Conservation (phyloP, 2,113 vertebrate species). For the Petromus typicus region DNA sequence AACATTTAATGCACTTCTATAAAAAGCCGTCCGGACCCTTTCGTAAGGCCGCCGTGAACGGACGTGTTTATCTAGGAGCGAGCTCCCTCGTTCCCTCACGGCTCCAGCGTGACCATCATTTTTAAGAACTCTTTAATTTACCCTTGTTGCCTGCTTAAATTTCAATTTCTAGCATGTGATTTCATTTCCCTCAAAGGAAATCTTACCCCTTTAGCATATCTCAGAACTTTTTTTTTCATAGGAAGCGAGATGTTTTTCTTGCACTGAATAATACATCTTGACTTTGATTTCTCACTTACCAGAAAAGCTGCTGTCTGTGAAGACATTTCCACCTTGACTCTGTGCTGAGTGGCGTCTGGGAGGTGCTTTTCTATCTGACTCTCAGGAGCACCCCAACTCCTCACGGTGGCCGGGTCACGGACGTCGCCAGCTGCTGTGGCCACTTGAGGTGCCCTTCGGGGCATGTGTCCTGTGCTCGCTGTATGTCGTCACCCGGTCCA, state of each 20-base stretch:
- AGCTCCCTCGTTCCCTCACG: no score
- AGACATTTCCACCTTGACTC: background rate
- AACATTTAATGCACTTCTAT: background rate
- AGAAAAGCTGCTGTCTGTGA: background rate
- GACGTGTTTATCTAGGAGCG: background rate
- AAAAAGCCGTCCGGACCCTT: background rate
- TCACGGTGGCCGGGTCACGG: background rate
- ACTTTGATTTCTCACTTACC: background rate
- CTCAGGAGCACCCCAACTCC: background rate
- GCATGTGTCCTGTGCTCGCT: background rate
- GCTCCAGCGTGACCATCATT: background rate
- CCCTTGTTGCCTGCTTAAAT: background rate
- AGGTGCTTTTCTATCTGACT: background rate
- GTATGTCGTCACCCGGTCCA: rapidly evolving
- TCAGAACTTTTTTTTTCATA: background rate
- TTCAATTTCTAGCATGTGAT: background rate
- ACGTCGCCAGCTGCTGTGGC: rapidly evolving
- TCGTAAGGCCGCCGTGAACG: background rate
- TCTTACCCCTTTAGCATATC: background rate
- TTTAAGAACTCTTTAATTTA: background rate
- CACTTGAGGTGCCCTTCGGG: background rate
- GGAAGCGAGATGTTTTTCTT: background rate
- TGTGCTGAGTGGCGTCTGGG: background rate
- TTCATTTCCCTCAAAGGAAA: conserved; percentile 34
- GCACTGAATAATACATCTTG: background rate